Percentiles rank a stretch among this genome's conserved stretches.
phyloP scores from a whole-genome alignment of 2,888 invertebrate species.

The Epirrhoe tristata region DNA sequence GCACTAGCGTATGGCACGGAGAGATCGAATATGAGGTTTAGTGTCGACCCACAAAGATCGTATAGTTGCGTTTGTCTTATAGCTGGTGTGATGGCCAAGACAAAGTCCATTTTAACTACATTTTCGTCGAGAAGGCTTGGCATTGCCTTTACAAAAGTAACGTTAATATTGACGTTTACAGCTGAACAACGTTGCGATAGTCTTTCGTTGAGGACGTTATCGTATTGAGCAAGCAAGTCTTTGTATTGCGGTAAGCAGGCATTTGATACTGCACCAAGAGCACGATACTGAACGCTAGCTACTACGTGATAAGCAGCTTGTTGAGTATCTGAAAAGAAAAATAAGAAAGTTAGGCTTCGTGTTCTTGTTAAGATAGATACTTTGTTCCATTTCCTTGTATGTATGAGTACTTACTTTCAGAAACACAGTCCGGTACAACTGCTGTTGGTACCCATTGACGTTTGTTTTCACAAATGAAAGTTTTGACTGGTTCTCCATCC shows the following conservation, averaged over 20 bases:
- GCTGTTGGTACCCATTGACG: slow-evolving; percentile 94
- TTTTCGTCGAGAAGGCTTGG: slow-evolving; percentile 94
- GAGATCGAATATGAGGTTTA: slow-evolving; percentile 96
- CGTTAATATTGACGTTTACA: slow-evolving; percentile 97
- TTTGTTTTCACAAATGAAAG: slow-evolving; percentile 93
- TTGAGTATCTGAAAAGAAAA: slow-evolving; percentile 89
- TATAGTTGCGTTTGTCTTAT: slow-evolving; percentile 96
- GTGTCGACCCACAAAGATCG: slow-evolving; percentile 96
- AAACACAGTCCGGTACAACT: slow-evolving; percentile 97
- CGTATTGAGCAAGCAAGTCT: slow-evolving; percentile 92
- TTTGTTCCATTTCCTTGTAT: not conserved
- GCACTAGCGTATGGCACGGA: slow-evolving; percentile 97
- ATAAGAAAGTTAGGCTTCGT: not conserved
- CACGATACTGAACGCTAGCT: slow-evolving; percentile 93
- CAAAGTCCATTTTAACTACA: slow-evolving; percentile 95
- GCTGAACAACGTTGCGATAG: slow-evolving; percentile 97
- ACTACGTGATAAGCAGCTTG: slow-evolving; percentile 97
- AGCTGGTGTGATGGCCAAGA: slow-evolving; percentile 94
- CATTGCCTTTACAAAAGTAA: slow-evolving; percentile 93
- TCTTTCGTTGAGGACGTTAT: slow-evolving; percentile 90
- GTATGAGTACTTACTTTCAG: slow-evolving; percentile 88
- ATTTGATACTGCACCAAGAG: slow-evolving; percentile 94
- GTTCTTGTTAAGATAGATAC: not conserved
- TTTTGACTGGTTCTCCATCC: slow-evolving; percentile 94
- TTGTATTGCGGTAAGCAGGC: slow-evolving; percentile 94